phyloP scores from a whole-genome alignment of 2,113 vertebrate genomes.

The Ramphastos sulfuratus region DNA sequence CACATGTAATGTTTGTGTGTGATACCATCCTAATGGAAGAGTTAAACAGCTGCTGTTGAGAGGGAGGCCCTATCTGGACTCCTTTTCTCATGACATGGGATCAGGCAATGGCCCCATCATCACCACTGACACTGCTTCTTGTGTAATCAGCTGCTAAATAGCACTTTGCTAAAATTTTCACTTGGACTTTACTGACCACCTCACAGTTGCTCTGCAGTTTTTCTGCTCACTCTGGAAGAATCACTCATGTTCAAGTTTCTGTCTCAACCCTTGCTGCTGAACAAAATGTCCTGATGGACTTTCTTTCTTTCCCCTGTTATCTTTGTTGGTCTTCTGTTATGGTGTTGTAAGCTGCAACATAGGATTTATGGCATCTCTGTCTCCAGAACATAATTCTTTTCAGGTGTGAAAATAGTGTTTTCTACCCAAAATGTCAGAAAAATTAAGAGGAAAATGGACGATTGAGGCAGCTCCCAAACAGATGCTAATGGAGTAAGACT shows the following conservation, averaged over 20 bases:
- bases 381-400: neutral
- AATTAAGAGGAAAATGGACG: neutral
- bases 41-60: neutral
- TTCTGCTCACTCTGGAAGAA: neutral
- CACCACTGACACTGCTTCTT: neutral
- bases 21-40: neutral
- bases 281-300: neutral
- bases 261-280: neutral
- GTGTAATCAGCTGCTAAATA: neutral
- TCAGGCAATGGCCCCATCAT: neutral
- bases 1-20: neutral
- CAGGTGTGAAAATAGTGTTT: constrained; percentile 8
- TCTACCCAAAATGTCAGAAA: neutral
- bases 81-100: neutral
- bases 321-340: neutral
- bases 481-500: neutral
- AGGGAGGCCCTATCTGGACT: neutral
- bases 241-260: neutral
- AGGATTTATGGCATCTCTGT: neutral
- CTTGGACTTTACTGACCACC: neutral
- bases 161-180: neutral
- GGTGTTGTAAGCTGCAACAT: neutral
- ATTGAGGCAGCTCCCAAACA: neutral
- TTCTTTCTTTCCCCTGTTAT: neutral
- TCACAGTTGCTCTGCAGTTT: neutral